Evolutionary conservation across 35 echinoderm and acorn worm genomes (phyloP).

Genomic region (Eucidaris tribuloides): DNA sequence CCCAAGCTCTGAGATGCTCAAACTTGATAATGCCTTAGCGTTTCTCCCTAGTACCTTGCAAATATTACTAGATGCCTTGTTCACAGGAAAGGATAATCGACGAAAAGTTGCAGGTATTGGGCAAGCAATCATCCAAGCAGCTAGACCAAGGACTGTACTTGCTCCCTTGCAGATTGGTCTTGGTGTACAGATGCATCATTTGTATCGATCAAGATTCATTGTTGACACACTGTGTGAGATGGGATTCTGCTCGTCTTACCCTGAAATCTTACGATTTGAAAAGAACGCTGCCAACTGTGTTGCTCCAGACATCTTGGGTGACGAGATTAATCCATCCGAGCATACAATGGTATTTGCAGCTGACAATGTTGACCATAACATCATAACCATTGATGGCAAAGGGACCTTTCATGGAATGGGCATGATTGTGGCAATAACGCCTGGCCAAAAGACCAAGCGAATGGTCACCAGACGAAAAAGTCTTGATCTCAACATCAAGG

Average conservation of each 20-base stretch:
- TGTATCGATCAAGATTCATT: constrained; percentile 67
- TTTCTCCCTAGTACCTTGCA: constrained; percentile 39
- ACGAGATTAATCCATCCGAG: constrained; percentile 36
- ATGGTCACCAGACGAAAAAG: constrained; percentile 29
- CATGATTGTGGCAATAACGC: constrained; percentile 58
- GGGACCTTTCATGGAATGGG: constrained; percentile 83
- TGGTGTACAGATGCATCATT: constrained; percentile 48
- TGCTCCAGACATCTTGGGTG: constrained; percentile 35
- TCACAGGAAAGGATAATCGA: constrained; percentile 55
- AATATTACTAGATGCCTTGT: constrained; percentile 39
- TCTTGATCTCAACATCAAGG: constrained; percentile 21
- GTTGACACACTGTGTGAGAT: constrained; percentile 50
- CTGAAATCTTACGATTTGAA: constrained; percentile 51
- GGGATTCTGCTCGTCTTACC: constrained; percentile 64
- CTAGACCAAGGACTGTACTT: constrained; percentile 26
- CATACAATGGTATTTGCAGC: constrained; percentile 44
- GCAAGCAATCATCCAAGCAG: constrained; percentile 57
- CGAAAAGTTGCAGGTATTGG: constrained; percentile 60
- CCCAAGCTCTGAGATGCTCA: constrained; percentile 37
- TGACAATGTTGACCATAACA: constrained; percentile 84
- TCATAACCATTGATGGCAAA: constrained; percentile 64
- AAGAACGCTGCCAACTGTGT: constrained; percentile 55
- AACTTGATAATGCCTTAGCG: constrained; percentile 52
- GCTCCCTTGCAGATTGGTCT: constrained; percentile 53
- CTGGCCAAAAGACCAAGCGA: constrained; percentile 22